Conservation (phyloP, 2,888 invertebrate genomes). For the Heliconius aoede region DNA sequence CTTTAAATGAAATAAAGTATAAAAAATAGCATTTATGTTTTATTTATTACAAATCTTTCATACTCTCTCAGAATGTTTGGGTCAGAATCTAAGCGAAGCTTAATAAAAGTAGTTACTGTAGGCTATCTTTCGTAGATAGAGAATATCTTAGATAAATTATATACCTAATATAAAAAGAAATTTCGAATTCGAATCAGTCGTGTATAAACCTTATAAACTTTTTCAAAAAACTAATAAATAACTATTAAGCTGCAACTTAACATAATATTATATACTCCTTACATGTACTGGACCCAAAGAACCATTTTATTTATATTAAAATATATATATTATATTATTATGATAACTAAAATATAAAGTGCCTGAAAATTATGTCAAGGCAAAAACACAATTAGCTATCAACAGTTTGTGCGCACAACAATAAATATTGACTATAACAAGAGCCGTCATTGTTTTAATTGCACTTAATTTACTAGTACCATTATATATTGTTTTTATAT, state of each 20-base stretch:
- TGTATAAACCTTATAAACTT: too few species aligned
- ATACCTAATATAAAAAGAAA: too few species aligned
- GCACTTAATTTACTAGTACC: neutral
- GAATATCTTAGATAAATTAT: too few species aligned
- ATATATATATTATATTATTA: neutral
- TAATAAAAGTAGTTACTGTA: too few species aligned
- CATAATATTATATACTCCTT: too few species aligned
- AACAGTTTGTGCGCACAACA: neutral
- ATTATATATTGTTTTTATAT: neutral
- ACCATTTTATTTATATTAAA: neutral
- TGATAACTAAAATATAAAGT: slow-evolving; percentile 10
- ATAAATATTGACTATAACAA: neutral
- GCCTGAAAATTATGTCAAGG: slow-evolving; percentile 14
- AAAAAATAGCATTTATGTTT: neutral
- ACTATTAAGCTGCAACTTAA: too few species aligned
- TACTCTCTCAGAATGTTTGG: neutral
- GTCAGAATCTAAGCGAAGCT: neutral
- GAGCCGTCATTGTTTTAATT: neutral
- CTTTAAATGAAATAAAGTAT: neutral
- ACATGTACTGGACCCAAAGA: too few species aligned
- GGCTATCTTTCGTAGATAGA: too few species aligned
- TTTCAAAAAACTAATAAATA: too few species aligned
- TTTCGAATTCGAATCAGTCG: too few species aligned
- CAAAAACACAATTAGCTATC: slow-evolving; percentile 17
- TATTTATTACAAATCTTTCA: neutral